Conservation (phyloP, 2,797 vertebrate genomes). For the Enteromius trimaculatus region DNA sequence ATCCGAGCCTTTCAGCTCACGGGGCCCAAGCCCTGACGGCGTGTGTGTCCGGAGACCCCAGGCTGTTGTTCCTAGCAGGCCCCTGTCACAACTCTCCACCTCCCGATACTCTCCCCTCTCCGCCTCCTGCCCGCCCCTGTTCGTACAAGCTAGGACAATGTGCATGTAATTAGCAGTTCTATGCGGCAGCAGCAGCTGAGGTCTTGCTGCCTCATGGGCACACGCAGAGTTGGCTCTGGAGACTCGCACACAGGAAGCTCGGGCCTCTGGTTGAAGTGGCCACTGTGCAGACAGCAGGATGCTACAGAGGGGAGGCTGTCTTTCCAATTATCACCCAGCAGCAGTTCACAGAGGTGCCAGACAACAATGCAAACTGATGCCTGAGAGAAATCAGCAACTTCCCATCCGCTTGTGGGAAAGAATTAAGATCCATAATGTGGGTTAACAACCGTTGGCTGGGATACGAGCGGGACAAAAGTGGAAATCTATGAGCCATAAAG, state of each 20-base stretch:
- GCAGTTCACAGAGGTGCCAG: constrained; percentile 55
- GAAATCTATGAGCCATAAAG: constrained; percentile 52
- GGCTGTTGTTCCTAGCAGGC: constrained; percentile 46
- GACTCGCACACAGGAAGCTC: constrained; percentile 35
- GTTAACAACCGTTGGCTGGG: constrained; percentile 42
- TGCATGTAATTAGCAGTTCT: constrained; percentile 63
- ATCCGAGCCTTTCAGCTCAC: constrained; percentile 36
- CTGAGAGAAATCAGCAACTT: constrained; percentile 46
- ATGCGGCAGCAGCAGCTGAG: constrained; percentile 42
- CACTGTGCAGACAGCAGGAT: constrained; percentile 41
- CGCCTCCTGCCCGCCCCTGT: constrained; percentile 29
- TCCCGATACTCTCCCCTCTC: constrained; percentile 21
- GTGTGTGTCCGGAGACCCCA: constrained; percentile 44
- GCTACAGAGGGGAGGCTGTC: constrained; percentile 18
- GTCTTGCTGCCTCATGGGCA: constrained; percentile 32
- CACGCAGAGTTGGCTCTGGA: constrained; percentile 22
- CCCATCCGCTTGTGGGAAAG: constrained; percentile 48
- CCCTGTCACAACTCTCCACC: constrained; percentile 47
- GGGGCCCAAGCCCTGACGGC: constrained; percentile 10
- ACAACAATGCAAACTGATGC: constrained; percentile 50
- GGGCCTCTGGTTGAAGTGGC: constrained; percentile 3
- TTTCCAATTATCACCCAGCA: constrained; percentile 45
- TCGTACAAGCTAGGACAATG: constrained; percentile 56
- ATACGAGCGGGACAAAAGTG: constrained; percentile 46
- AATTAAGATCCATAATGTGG: constrained; percentile 38